Conservation (phyloP, 2,888 invertebrate species). For the Lissocephala sabroskyi region DNA sequence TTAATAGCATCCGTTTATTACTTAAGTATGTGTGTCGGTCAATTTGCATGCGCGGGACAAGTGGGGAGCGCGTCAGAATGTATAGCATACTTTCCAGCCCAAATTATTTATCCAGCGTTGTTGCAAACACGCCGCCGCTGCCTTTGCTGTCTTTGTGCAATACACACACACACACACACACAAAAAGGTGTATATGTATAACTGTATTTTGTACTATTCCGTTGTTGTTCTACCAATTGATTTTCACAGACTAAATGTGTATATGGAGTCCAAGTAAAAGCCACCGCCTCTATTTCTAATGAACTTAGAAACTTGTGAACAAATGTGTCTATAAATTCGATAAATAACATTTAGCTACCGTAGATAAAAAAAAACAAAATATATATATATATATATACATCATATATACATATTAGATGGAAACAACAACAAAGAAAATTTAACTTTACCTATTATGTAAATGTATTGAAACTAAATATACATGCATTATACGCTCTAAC, state of each 20-base stretch:
- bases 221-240: slow-evolving; percentile 10
- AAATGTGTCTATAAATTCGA: slow-evolving; percentile 55
- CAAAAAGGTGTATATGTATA: slow-evolving; percentile 20
- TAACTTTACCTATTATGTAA: slow-evolving; percentile 3
- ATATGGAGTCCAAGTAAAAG: slow-evolving; percentile 69
- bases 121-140: slow-evolving; percentile 10
- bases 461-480: slow-evolving; percentile 8
- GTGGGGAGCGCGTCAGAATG: not conserved
- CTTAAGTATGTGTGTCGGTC: not conserved
- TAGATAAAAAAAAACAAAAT: slow-evolving; percentile 9
- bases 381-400: slow-evolving; percentile 13
- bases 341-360: slow-evolving; percentile 22
- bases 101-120: slow-evolving; percentile 9
- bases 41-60: not conserved
- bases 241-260: slow-evolving; percentile 55
- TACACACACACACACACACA: too few relatives aligned
- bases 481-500: slow-evolving; percentile 43
- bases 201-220: slow-evolving; percentile 19
- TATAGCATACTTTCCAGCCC: slow-evolving; percentile 13
- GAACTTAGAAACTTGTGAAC: slow-evolving; percentile 51
- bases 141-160: slow-evolving; percentile 31
- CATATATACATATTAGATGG: slow-evolving; percentile 15
- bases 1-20: too few relatives aligned
- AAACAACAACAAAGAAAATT: slow-evolving; percentile 3
- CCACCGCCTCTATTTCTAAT: slow-evolving; percentile 67